Base-by-base conservation (phyloP, 1,140 invertebrate genomes). In the Bilobella aurantiaca region DNA sequence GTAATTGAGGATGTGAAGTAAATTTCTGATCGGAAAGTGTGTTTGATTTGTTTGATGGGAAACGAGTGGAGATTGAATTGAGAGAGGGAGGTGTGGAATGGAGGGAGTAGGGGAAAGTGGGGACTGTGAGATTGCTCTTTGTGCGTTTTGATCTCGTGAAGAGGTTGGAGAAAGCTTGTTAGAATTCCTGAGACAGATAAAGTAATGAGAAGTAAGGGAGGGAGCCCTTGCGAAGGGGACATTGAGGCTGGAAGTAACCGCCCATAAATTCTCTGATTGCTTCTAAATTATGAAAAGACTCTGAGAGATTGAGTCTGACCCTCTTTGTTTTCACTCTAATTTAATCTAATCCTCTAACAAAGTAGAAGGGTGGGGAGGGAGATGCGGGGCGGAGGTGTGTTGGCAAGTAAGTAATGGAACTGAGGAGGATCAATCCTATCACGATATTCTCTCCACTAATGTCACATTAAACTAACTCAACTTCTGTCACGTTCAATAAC, bases 181-280 rank as follows among this genome's bases (percentile, higher is more conserved):
- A n/a, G n/a, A n/a, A n/a, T n/a, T n/a, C n/a, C n/a, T n/a, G n/a
- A n/a, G n/a, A n/a, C n/a, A n/a, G n/a, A n/a, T n/a, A 53, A 53
- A 16, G 49, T 53, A 53, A 53, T 53, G 14, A 53, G 49, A 23
- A 23, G 21, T 5, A 53, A 5, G 49, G 25, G 21, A 53, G 23
- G 12, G n/a, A n/a, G n/a, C n/a, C n/a, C n/a, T n/a, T n/a, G n/a
- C n/a, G n/a, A n/a, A n/a, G n/a, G 21, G 12, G 12, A 53, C 49
- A 23, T 23, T 53, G 49, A 53, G 14, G 49, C 21, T 53, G n/a
- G n/a, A 23, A 53, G 23, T 12, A n/a, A n/a, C 49, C 63, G 61
- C 64, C 64, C 66, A 68, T 70, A 70, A 70, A 70, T 67, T 67
- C 63, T 65, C 56, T 67, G 69, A 70, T 70, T 70, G 69, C 69